These are phyloP conservation scores for Adelosebastes latens DNA, from an alignment of 2,797 vertebrate genomes.

Conservation along the genomic window DNA sequence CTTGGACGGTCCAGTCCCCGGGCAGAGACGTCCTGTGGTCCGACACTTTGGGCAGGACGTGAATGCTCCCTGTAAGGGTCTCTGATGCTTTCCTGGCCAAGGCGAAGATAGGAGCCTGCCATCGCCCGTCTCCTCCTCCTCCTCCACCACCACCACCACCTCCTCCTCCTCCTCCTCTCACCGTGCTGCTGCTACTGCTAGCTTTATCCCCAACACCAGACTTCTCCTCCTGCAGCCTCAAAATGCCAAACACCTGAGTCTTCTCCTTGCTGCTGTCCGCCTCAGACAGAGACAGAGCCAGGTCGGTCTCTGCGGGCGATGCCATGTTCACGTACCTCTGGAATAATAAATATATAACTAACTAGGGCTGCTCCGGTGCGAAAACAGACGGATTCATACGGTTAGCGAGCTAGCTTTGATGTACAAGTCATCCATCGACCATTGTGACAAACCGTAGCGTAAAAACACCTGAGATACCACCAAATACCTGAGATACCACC, in stretches of 20 bases:
- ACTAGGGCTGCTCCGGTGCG: background rate
- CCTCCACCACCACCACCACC: background rate
- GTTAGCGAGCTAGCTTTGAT: constrained; percentile 37
- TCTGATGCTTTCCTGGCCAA: constrained; percentile 88
- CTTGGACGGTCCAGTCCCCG: constrained; percentile 82
- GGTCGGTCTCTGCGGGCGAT: constrained; percentile 85
- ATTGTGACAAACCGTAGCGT: constrained; percentile 33
- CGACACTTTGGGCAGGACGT: constrained; percentile 84
- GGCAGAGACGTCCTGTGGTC: constrained; percentile 78
- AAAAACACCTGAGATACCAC: constrained; percentile 19
- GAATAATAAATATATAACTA: background rate
- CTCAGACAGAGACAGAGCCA: constrained; percentile 81
- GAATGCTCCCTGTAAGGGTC: constrained; percentile 86
- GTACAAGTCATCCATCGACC: constrained; percentile 42
- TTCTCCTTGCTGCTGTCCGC: constrained; percentile 81
- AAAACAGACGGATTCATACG: constrained; percentile 1
- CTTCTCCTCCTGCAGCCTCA: constrained; percentile 86
- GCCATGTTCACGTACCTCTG: constrained; percentile 74
- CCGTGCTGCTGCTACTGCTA: constrained; percentile 39
- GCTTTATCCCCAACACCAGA: constrained; percentile 69
- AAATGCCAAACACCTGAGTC: constrained; percentile 82
- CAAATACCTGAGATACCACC: constrained; percentile 22
- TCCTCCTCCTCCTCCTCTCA: constrained; percentile 52
- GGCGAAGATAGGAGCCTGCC: constrained; percentile 88
- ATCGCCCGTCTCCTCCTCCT: constrained; percentile 79